Evolutionary conservation across 2,888 invertebrate genomes (phyloP), one percentile per base, ranked within the genome.

Genomic region (Antitype chi): DNA sequence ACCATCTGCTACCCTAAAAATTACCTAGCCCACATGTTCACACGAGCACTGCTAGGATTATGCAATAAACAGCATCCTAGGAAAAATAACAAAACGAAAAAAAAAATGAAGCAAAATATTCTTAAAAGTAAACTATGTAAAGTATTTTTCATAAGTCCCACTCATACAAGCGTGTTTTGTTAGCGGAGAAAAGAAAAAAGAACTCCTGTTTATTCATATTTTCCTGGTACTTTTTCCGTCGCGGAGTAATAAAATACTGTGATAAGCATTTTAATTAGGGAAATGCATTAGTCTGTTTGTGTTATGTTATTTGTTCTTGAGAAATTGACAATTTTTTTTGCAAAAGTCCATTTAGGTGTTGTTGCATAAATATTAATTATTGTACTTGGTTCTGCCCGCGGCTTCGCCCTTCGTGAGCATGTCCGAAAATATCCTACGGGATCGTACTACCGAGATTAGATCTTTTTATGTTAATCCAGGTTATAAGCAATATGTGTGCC

Each of bases 31-130:
- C 76, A 80, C 81, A 71, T 69, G 78, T 77, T 71, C 71, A 43
- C 63, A 66, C 71, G 23, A 4, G 78, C 74, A 69, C 79, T 86
- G 81, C 78, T 66, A 77, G 79, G 86, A 86, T 85, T 86, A 85
- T 81, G 76, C 76, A 78, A 77, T 81, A 86, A 79, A 81, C 84
- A 68, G 73, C n/a, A 63, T 71, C 38, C 38, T 70, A 67, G 66
- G 25, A 43, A 77, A 76, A 74, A 75, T 63, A 57, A 66, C 15
- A 38, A 68, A 74, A 66, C 32, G 4, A 76, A 77, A 25, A 53
- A 74, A 17, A 28, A 3, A n/a, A 28, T 25, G 5, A 71, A 43
- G 60, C 13, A 38, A 55, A 62, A 82, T 76, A 74, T 81, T 76
- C 64, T 70, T 28, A 32, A 71, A 76, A 69, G 68, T 25, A 53